Percentiles rank a stretch among this genome's conserved stretches.
Evolutionary conservation across 2,113 vertebrate genomes (phyloP).

Genomic region (Canis aureus): DNA sequence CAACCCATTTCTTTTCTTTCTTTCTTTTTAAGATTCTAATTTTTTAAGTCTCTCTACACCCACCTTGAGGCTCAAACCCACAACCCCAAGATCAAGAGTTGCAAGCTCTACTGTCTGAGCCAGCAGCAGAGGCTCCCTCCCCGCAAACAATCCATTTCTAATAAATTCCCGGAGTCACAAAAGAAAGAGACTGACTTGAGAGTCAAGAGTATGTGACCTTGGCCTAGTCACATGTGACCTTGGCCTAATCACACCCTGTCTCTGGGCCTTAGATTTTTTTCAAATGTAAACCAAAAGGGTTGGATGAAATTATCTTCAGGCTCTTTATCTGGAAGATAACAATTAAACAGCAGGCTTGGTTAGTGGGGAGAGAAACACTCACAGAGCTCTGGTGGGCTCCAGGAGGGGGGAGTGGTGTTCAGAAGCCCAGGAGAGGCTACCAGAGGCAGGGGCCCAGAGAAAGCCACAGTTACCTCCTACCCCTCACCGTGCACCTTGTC

Average conservation of each 20-base stretch:
- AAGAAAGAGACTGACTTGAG: background rate
- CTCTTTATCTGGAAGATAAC: slow-evolving; percentile 11
- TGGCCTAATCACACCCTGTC: background rate
- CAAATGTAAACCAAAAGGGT: background rate
- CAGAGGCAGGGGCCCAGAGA: background rate
- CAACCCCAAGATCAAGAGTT: background rate
- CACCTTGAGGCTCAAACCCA: background rate
- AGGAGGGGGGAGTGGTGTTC: background rate
- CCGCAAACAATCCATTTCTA: background rate
- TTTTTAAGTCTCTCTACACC: background rate
- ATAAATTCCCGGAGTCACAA: background rate
- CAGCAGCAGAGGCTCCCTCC: too few species aligned
- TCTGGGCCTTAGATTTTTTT: slow-evolving; percentile 29
- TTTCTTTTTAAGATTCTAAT: background rate
- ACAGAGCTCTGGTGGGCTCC: background rate
- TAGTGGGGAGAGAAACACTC: background rate
- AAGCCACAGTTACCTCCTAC: background rate
- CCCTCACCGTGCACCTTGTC: background rate
- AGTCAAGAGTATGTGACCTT: background rate
- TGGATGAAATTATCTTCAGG: background rate
- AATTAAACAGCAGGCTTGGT: background rate
- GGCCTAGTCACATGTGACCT: background rate
- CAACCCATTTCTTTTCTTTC: background rate
- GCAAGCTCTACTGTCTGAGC: background rate
- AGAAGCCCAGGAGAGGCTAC: background rate